Base-by-base conservation (phyloP, 1,140 invertebrate species). In the Wiebesia pumilae region DNA sequence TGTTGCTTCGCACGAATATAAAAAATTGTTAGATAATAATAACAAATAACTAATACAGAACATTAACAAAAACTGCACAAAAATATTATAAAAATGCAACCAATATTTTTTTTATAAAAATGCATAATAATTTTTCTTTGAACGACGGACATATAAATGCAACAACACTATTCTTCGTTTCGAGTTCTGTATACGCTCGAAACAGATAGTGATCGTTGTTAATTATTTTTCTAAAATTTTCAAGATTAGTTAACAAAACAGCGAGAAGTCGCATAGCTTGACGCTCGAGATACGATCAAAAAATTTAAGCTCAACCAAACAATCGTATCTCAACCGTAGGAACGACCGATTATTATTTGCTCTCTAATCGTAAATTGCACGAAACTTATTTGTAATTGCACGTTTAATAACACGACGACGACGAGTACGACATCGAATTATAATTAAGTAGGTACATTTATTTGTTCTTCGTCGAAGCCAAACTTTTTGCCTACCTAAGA, bases 351-450 rank as follows among this genome's bases (percentile, higher is more conserved):
- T 30, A 62, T 58, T 30, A 33, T 81, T 47, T 71, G 67, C 21
- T n/a, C 16, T 58, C 62, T 16, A 62, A 27, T 81, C n/a, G 7
- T 82, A 75, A 75, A 75, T 83, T 75, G 71, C 82, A 83, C 69
- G 30, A 65, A 84, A 84, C 65, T 86, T 86, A 81, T 33, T 75
- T 73, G 6, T 80, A 80, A 83, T 87, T 87, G 86, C 77, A 87
- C 81, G 67, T 83, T 80, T 30, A 84, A 89, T 81, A 86, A 88
- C 80, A 90, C 87, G 83, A 91, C 87, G 85, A 91, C 90, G 89
- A 91, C 89, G 88, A 92, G 86, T 88, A 92, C 90, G 88, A 92
- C 90, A 91, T 87, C 89, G 87, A 92, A 84, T 91, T 90, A 90
- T 86, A 90, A 84, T 83, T 73, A 86, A 83, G 80, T 75, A 82